Evolutionary conservation across 2,113 vertebrate genomes (phyloP).

Genomic region (Galeopterus variegatus): DNA sequence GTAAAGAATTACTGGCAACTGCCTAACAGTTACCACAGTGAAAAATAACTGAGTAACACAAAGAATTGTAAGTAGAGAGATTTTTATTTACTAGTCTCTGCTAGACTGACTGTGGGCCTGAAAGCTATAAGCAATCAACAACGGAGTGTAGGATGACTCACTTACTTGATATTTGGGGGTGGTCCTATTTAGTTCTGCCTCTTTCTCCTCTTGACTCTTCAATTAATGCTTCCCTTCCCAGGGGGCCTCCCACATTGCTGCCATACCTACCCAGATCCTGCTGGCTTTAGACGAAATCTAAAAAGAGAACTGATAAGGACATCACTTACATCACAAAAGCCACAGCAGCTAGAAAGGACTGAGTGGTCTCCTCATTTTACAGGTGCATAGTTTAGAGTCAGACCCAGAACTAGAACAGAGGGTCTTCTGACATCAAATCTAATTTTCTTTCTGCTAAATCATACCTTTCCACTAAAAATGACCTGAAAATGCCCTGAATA

Average conservation of each 20-base stretch:
- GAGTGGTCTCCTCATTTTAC: not conserved
- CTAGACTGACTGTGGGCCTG: not conserved
- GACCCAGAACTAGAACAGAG: slow-evolving; percentile 16
- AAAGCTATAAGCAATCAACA: not conserved
- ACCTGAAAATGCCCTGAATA: slow-evolving; percentile 26
- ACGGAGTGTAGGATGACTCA: not conserved
- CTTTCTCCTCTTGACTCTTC: not conserved
- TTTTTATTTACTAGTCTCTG: not conserved
- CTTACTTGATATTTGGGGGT: not conserved
- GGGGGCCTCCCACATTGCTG: not conserved
- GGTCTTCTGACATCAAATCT: slow-evolving; percentile 54
- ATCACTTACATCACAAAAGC: slow-evolving; percentile 28
- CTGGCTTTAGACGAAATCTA: not conserved
- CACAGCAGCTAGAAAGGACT: not conserved
- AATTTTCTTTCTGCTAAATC: slow-evolving; percentile 57
- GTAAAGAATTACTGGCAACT: not conserved
- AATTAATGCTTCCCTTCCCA: not conserved
- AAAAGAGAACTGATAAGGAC: not conserved
- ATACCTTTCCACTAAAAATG: slow-evolving; percentile 36
- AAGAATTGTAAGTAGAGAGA: not conserved
- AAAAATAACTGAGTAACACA: slow-evolving; percentile 22
- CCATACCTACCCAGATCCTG: not conserved
- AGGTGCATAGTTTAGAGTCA: slow-evolving; percentile 39
- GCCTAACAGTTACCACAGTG: not conserved
- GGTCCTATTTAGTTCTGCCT: not conserved